phyloP scores from a whole-genome alignment of 1,140 invertebrate species.

The Drosophila rhopaloa region DNA sequence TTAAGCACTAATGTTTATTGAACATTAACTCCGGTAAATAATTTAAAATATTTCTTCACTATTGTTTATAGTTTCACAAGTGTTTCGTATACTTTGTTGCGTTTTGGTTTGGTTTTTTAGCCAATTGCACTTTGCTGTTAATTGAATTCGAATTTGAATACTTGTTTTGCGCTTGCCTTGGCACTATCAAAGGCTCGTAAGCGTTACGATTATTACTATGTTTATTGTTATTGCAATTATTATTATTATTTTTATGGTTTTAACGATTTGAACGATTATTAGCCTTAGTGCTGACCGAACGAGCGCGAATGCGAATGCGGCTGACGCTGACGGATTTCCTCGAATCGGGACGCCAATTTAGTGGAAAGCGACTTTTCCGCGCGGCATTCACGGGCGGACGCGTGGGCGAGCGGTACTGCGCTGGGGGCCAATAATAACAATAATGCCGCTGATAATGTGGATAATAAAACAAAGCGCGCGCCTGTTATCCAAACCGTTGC shows the following conservation, averaged over 20 bases:
- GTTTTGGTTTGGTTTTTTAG: slow-evolving; percentile 42
- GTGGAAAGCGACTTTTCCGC: slow-evolving; percentile 43
- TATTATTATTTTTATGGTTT: slow-evolving; percentile 57
- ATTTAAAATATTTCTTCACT: slow-evolving; percentile 21
- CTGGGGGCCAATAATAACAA: slow-evolving; percentile 82
- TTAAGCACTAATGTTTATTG: slow-evolving; percentile 32
- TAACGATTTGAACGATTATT: slow-evolving; percentile 57
- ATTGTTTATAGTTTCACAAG: slow-evolving; percentile 39
- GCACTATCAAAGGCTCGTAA: slow-evolving; percentile 54
- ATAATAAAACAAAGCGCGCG: slow-evolving; percentile 85
- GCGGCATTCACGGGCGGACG: slow-evolving; percentile 45
- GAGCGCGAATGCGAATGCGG: slow-evolving; percentile 40
- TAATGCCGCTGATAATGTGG: slow-evolving; percentile 84
- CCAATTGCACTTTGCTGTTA: slow-evolving; percentile 68
- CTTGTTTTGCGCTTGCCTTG: slow-evolving; percentile 22
- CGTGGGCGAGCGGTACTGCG: slow-evolving; percentile 52
- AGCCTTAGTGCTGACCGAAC: slow-evolving; percentile 54
- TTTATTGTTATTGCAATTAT: slow-evolving; percentile 56
- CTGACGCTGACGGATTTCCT: slow-evolving; percentile 47
- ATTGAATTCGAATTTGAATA: slow-evolving; percentile 66
- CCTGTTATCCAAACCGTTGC: slow-evolving; percentile 85
- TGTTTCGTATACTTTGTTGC: slow-evolving; percentile 76
- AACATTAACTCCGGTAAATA: slow-evolving; percentile 16
- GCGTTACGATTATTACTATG: slow-evolving; percentile 60
- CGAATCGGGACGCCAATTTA: slow-evolving; percentile 4